phyloP scores from a whole-genome alignment of 1,140 invertebrate species.

The Polypedilum pembai region DNA sequence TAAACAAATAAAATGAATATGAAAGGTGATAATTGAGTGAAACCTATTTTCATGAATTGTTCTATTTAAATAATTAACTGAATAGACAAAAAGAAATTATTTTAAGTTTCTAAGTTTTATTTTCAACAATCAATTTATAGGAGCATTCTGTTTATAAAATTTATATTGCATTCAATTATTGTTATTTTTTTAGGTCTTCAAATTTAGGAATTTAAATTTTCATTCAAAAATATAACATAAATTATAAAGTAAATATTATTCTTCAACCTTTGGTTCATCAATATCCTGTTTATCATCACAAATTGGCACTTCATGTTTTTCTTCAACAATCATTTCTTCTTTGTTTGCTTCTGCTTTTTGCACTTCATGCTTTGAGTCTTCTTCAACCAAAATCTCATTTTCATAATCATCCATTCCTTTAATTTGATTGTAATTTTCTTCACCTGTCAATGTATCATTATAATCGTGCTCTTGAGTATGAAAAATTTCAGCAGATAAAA shows the following conservation, averaged over 20 bases:
- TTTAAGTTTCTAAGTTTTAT: not conserved
- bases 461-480: slow-evolving; percentile 20
- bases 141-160: not conserved
- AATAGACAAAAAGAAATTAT: not conserved
- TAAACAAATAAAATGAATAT: too few species aligned
- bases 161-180: too few species aligned
- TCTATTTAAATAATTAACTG: not conserved
- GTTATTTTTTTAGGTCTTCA: not conserved
- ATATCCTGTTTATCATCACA: slow-evolving; percentile 18
- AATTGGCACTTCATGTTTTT: not conserved
- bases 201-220: not conserved
- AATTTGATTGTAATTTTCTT: not conserved
- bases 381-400: not conserved
- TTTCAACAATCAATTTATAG: not conserved
- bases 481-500: slow-evolving; percentile 29
- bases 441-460: not conserved
- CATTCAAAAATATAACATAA: not conserved
- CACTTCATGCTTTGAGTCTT: too few species aligned
- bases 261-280: slow-evolving; percentile 21
- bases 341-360: not conserved
- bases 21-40: not conserved
- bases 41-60: not conserved
- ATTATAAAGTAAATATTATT: not conserved
- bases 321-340: not conserved
- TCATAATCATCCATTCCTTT: not conserved